Evolutionary conservation across 2,797 vertebrate species (phyloP), one percentile per base, ranked within the genome.

Genomic region (Gastrophryne carolinensis): DNA sequence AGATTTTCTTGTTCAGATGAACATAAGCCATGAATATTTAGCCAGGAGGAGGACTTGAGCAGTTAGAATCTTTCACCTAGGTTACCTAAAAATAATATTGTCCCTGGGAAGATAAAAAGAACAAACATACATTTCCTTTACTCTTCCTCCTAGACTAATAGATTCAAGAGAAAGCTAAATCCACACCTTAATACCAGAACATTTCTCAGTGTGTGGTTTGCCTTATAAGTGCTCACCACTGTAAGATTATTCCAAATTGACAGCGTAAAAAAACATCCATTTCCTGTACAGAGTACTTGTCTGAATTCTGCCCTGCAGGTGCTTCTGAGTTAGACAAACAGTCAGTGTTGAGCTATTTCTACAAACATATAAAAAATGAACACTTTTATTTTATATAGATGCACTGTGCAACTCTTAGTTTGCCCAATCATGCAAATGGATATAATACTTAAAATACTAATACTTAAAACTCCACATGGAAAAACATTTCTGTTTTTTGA

Each of bases 191-290:
- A 58, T 64, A 49, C 26, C 60, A 77, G 67, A 21, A 37, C 67
- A 77, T 65, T 71, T 54, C 75, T 71, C 50, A 77, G 67, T 61
- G 60, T 77, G 75, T 71, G 58, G 37, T 47, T 71, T 47, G 52
- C 13, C 64, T 41, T 54, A 49, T 63, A 68, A 52, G 47, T 52
- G 54, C 50, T 75, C 47, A 50, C 39, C 44, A 71, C 65, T 64
- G 50, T 49, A 64, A 64, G 35, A 52, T 21, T 56, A 71, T 77
- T 47, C 44, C 29, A 77, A 77, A 71, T 61, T 26, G 21, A 71
- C 66, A 77, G 64, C 67, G 50, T 77, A 71, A 35, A n/a, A 77
- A 64, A 77, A 77, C 75, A 77, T 71, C 35, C n/a, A 71, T 56
- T 71, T 71, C 60, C 67, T 53, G 15, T 39, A 12, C 73, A 56